Conservation (phyloP, 2,888 invertebrate genomes). For the Caenorhabditis sp. region DNA sequence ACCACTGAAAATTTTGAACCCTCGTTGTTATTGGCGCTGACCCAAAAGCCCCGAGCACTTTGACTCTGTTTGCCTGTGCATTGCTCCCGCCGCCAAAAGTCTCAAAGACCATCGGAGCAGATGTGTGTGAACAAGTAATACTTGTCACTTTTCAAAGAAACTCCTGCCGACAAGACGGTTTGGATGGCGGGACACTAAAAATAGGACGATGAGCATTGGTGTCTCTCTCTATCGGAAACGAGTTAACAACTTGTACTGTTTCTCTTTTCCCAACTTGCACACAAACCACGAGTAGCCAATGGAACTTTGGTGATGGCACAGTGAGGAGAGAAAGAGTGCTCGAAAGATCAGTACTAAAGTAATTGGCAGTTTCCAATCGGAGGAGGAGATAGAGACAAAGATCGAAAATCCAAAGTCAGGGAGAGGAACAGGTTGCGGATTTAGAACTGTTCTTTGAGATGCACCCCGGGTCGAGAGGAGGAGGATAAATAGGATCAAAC, state of each 20-base stretch:
- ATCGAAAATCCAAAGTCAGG: conserved; percentile 56
- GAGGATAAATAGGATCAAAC: neutral
- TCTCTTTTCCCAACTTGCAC: neutral
- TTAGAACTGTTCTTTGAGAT: conserved; percentile 21
- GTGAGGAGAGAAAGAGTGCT: conserved; percentile 26
- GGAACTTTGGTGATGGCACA: conserved; percentile 41
- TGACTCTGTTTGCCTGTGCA: conserved; percentile 27
- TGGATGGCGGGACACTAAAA: conserved; percentile 50
- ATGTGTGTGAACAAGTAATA: conserved; percentile 49
- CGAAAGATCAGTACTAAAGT: conserved; percentile 58
- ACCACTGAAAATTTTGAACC: conserved; percentile 20
- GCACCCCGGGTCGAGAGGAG: too few relatives aligned
- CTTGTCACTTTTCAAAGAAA: conserved; percentile 52
- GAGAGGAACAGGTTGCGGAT: neutral
- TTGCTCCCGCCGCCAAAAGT: conserved; percentile 45
- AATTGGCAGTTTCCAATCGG: neutral
- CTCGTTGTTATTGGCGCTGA: conserved; percentile 4
- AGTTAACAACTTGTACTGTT: conserved; percentile 27
- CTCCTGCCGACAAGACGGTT: conserved; percentile 49
- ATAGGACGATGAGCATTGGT: conserved; percentile 58
- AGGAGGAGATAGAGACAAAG: conserved; percentile 30
- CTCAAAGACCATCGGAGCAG: conserved; percentile 42
- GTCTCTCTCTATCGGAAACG: conserved; percentile 19
- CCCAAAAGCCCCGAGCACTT: neutral
- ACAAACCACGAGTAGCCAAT: conserved; percentile 55